Evolutionary conservation across 1,140 invertebrate species (phyloP), one percentile per base, ranked within the genome.

Genomic region (Apis dorsata): DNA sequence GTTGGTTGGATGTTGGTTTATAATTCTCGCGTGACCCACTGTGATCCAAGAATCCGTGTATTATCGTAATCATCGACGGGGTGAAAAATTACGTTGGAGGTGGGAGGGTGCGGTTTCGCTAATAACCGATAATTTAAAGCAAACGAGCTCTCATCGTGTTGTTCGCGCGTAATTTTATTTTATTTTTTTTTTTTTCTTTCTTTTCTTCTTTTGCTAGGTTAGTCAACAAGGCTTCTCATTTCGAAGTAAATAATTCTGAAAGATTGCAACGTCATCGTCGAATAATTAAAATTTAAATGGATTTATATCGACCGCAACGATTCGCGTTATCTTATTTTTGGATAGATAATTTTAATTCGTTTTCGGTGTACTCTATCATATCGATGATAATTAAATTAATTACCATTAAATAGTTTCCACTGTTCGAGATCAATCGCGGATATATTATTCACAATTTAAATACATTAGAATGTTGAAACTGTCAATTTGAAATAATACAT

Each of bases 81-180:
- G 44, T 59, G 62, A 77, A 77, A 77, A 76, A 57, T 68, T 21
- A 24, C n/a, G 4, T 4, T 44, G 4, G 34, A 44, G 34, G 1
- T 0, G 55, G 15, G 15, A 51, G 74, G 55, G 49, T 19, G 13
- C 60, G 21, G n/a, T 57, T 19, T 21, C 63, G 21, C 17, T 53
- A 77, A 69, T 77, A 53, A 55, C 63, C 53, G 65, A 75, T 69
- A 77, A 81, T 81, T 81, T 44, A n/a, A 34, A 34, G 63, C 55
- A 57, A 77, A 76, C 73, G 44, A 68, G 57, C 69, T 19, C n/a
- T 2, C 17, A 69, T 55, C 44, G 11, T 24, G 74, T 24, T 76
- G 74, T 28, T 76, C 34, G 57, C 72, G 57, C 21, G 21, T 65
- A 28, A 65, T 24, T 65, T 53, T 28, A 11, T 8, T 65, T 44